Evolutionary conservation across 2,797 vertebrate genomes (phyloP).

Genomic region (Meda fulgida): DNA sequence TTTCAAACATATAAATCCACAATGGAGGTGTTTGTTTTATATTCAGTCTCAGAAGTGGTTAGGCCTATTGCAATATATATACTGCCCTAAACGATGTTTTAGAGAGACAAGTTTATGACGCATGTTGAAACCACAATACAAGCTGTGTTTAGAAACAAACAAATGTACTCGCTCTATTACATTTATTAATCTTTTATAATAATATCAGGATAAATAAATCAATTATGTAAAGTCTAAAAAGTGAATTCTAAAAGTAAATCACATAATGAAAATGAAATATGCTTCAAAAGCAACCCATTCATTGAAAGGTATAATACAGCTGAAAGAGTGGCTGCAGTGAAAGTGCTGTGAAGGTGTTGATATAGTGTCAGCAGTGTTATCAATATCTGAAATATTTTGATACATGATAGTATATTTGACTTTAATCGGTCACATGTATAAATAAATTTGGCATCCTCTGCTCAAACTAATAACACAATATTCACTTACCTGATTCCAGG

Average conservation of each 20-base stretch:
- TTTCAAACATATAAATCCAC: not conserved
- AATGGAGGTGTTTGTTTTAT: not conserved
- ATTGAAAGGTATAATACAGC: not conserved
- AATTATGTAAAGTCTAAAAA: not conserved
- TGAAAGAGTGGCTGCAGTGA: not conserved
- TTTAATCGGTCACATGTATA: not conserved
- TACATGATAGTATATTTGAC: not conserved
- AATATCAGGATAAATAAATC: not conserved
- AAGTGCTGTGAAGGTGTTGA: not conserved
- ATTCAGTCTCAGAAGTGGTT: not conserved
- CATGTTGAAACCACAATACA: not conserved
- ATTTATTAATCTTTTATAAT: not conserved
- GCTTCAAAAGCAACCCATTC: not conserved
- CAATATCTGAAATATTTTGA: not conserved
- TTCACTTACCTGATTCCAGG: conserved; percentile 60
- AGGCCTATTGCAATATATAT: not conserved
- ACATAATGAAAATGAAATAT: not conserved
- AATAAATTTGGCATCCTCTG: not conserved
- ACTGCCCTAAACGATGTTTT: not conserved
- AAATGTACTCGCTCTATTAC: not conserved
- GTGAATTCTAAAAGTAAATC: not conserved
- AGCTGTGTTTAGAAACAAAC: not conserved
- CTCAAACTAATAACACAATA: not conserved
- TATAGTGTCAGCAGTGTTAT: not conserved
- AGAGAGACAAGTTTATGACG: not conserved